phyloP scores from a whole-genome alignment of 2,888 invertebrate genomes.

The Drosophila eohydei region DNA sequence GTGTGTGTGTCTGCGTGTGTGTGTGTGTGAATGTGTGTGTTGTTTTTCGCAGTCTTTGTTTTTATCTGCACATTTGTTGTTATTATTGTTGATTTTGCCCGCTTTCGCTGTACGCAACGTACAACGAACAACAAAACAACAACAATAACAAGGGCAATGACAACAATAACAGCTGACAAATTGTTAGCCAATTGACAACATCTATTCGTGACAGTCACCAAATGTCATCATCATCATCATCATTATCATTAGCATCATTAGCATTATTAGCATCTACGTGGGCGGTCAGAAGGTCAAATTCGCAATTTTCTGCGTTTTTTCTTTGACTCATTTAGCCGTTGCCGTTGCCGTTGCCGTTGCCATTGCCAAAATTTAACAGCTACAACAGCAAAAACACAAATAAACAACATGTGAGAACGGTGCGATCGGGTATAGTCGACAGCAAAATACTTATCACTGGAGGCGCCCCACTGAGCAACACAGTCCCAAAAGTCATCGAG shows the following conservation, averaged over 20 bases:
- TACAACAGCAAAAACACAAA: constrained; percentile 5
- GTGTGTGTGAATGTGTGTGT: constrained; percentile 7
- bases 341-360: background rate
- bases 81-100: constrained; percentile 45
- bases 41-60: constrained; percentile 54
- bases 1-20: background rate
- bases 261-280: constrained; percentile 49
- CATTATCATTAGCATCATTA: constrained; percentile 26
- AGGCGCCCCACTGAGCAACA: too few relatives aligned
- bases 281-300: constrained; percentile 63
- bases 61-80: constrained; percentile 68
- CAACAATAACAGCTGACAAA: constrained; percentile 62
- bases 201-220: constrained; percentile 52
- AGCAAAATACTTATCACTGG: background rate
- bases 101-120: constrained; percentile 50
- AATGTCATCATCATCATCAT: constrained; percentile 29
- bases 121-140: constrained; percentile 11
- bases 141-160: constrained; percentile 49
- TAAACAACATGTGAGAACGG: background rate
- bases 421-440: background rate
- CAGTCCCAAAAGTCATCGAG: too few relatives aligned
- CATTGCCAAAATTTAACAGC: constrained; percentile 22
- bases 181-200: constrained; percentile 63
- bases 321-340: constrained; percentile 23
- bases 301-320: constrained; percentile 25